phyloP scores from a whole-genome alignment of 2,113 vertebrate species.

The Hemicordylus capensis region DNA sequence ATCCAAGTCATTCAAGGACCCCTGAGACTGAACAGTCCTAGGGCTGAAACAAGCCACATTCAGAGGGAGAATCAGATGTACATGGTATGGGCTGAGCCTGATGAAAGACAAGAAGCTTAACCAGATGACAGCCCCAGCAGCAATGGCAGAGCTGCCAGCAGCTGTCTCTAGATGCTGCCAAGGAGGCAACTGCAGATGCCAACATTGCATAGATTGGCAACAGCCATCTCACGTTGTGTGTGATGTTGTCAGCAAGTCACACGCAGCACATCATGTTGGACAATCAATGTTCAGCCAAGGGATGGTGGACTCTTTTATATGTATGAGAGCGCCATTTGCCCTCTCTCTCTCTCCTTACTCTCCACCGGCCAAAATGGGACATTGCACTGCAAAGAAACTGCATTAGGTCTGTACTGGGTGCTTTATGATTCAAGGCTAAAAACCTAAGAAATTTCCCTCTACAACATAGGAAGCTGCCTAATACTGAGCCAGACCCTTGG shows the following conservation, averaged over 20 bases:
- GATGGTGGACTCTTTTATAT: slow-evolving; percentile 33
- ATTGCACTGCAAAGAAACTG: background rate
- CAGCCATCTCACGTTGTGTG: slow-evolving; percentile 65
- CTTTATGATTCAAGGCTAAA: background rate
- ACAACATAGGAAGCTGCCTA: too few species aligned
- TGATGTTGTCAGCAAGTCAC: slow-evolving; percentile 48
- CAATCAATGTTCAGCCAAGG: slow-evolving; percentile 58
- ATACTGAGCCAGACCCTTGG: too few species aligned
- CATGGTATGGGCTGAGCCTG: slow-evolving; percentile 66
- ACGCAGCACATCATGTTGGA: slow-evolving; percentile 34
- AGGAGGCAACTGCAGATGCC: slow-evolving; percentile 70
- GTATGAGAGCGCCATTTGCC: slow-evolving; percentile 32
- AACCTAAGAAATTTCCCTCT: background rate
- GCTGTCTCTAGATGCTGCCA: slow-evolving; percentile 63
- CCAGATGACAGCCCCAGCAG: slow-evolving; percentile 68
- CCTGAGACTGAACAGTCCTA: too few species aligned
- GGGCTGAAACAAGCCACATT: background rate
- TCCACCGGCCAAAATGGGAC: background rate
- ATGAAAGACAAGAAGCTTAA: slow-evolving; percentile 59
- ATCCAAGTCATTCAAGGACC: too few species aligned
- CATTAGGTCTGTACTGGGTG: too few species aligned
- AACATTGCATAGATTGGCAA: slow-evolving; percentile 64
- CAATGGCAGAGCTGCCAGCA: slow-evolving; percentile 66
- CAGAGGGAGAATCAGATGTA: slow-evolving; percentile 49
- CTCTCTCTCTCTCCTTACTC: background rate